A percentile compares a stretch with the other conserved stretches of the same genome.
These are phyloP conservation scores for Gerris buenoi DNA, from an alignment of 1,140 invertebrate species.

Conservation along the genomic window DNA sequence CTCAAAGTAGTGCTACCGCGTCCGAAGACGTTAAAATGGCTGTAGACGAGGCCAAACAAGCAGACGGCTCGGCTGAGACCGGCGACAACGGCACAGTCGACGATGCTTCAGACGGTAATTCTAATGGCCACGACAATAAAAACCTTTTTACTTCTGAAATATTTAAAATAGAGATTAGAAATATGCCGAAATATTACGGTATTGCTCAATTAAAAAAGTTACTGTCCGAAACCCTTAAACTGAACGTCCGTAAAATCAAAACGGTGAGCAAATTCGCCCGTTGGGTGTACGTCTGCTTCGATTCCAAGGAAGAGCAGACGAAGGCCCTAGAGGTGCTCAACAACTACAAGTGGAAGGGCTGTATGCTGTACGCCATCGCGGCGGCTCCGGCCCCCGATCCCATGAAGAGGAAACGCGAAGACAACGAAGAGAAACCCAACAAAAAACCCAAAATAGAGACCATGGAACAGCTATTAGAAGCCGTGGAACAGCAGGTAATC, in stretches of 20 bases:
- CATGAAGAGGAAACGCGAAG: constrained; percentile 45
- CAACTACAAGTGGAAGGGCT: constrained; percentile 57
- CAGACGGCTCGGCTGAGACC: no score
- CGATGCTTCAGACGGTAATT: constrained; percentile 27
- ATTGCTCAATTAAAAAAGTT: constrained; percentile 65
- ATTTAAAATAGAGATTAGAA: constrained; percentile 76
- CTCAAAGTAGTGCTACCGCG: no score
- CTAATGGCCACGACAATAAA: constrained; percentile 60
- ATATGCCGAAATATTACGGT: constrained; percentile 71
- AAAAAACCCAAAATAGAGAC: constrained; percentile 38
- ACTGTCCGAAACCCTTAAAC: constrained; percentile 48
- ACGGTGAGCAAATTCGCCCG: constrained; percentile 40
- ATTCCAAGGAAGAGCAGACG: constrained; percentile 48
- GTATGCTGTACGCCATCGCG: constrained; percentile 42
- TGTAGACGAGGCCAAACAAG: no score
- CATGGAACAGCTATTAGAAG: constrained; percentile 36
- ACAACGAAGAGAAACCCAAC: constrained; percentile 24
- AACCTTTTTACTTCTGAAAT: constrained; percentile 79
- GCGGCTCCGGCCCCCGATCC: constrained; percentile 67
- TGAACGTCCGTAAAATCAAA: constrained; percentile 65
- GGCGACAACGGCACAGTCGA: neutral
- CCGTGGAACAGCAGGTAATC: constrained; percentile 50
- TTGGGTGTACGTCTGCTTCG: constrained; percentile 63
- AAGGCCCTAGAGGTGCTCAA: constrained; percentile 54
- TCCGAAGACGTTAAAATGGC: no score